Percentiles rank a stretch among this genome's conserved stretches.
Conservation (phyloP, 2,113 vertebrate species). For the human region GRCh38 chr5:130168001-130168500, state of each 20-base stretch:
- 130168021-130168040: background rate
- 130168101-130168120: background rate
- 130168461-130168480: background rate
- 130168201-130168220: background rate
- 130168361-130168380: background rate
- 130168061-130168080: background rate
- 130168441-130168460: background rate
- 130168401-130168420: slow-evolving; percentile 24
- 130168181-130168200: background rate
- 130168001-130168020: background rate
- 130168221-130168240: background rate
- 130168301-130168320: background rate
- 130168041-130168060: background rate
- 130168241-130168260: background rate
- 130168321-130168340: slow-evolving; percentile 9
- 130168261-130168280: slow-evolving; percentile 34
- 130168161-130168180: background rate
- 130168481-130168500: background rate
- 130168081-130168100: background rate
- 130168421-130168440: background rate
- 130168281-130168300: background rate
- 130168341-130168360: slow-evolving; percentile 18
- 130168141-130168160: background rate
- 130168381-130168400: background rate
- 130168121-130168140: background rate